Percentiles rank a stretch among this genome's conserved stretches.
Conservation (phyloP, 2,888 invertebrate genomes). For the Acrobasis consociella region DNA sequence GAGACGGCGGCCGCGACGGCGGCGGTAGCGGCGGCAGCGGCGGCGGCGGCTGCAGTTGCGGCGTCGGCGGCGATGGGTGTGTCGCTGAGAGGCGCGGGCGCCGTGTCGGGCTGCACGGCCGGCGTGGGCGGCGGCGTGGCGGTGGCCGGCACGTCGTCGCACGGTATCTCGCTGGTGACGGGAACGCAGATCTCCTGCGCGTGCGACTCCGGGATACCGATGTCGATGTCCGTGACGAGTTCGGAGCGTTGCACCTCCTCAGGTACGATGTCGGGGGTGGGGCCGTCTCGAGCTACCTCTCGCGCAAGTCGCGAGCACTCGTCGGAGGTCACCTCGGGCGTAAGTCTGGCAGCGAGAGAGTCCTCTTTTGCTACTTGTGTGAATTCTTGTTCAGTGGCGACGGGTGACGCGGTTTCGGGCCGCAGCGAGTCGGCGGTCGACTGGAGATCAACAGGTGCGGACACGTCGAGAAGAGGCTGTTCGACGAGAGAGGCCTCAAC, state of each 20-base stretch:
- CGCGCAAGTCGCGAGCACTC: conserved; percentile 25
- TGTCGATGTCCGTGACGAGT: conserved; percentile 70
- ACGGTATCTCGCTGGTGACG: conserved; percentile 66
- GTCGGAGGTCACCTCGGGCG: conserved; percentile 28
- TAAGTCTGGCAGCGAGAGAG: conserved; percentile 29
- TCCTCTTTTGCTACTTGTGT: conserved; percentile 2
- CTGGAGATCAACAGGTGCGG: not conserved
- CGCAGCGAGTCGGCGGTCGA: not conserved
- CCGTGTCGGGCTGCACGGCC: conserved; percentile 46
- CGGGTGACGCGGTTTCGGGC: conserved; percentile 23
- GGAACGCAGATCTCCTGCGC: conserved; percentile 78
- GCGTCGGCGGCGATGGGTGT: conserved; percentile 45
- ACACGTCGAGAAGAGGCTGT: conserved; percentile 23
- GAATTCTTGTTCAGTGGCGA: not conserved
- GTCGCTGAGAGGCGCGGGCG: conserved; percentile 38
- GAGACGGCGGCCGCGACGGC: conserved; percentile 41
- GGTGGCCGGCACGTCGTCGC: conserved; percentile 53
- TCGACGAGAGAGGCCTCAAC: conserved; percentile 33
- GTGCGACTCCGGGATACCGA: conserved; percentile 65
- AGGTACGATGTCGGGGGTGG: conserved; percentile 66
- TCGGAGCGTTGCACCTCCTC: conserved; percentile 54
- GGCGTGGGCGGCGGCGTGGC: conserved; percentile 45
- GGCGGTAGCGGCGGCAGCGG: conserved; percentile 42
- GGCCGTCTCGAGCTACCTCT: conserved; percentile 37
- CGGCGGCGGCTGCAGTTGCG: conserved; percentile 52